Base-by-base conservation (phyloP, 2,113 vertebrate genomes). In the Rhinoptilus africanus region DNA sequence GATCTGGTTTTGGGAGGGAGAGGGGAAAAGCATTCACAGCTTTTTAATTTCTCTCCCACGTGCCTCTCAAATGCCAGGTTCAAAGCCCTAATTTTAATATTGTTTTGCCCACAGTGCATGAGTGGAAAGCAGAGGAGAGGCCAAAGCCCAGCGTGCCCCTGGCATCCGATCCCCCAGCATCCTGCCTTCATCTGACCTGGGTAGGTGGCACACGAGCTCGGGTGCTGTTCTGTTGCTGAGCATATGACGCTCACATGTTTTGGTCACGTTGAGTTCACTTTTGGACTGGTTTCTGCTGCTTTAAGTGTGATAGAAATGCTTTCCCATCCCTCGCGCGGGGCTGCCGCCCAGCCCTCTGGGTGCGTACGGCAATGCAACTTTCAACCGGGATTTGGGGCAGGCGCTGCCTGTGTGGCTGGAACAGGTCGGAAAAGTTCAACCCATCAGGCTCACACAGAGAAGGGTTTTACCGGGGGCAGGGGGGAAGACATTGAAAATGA, bases 151-250 rank as follows among this genome's bases (percentile, higher is more conserved):
- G 89, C 4, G 9, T 30, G 51, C 88, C 94, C 80, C 95, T 92
- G 92, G 97, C 85, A 90, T 78, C 96, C 5, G 6, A n/a, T 94
- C 62, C 79, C 74, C 85, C 96, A 93, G 94, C 92, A 78, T 94
- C 95, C 85, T 54, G 68, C 93, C 64, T 54, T 96, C 94, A 54
- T 98, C 97, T 98, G 96, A 98, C 94, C 93, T 72, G 92, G 98
- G 97, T 98, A 98, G 92, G 98, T 88, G 80, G 28, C 75, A 67
- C 20, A 48, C 0, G 4, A 22, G 53, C 54, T 69, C 9, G 1
- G 48, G 64, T 4, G 15, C 16, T 37, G 56, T 4, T 23, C 11
- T 45, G 1, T 54, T 39, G n/a, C 47, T 48, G 76, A 68, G 41
- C 12, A 0, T 14, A 12, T 74, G 85, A n/a, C 19, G 23, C 13